phyloP scores from a whole-genome alignment of 2,797 vertebrate genomes.

The Fundulus diaphanus region DNA sequence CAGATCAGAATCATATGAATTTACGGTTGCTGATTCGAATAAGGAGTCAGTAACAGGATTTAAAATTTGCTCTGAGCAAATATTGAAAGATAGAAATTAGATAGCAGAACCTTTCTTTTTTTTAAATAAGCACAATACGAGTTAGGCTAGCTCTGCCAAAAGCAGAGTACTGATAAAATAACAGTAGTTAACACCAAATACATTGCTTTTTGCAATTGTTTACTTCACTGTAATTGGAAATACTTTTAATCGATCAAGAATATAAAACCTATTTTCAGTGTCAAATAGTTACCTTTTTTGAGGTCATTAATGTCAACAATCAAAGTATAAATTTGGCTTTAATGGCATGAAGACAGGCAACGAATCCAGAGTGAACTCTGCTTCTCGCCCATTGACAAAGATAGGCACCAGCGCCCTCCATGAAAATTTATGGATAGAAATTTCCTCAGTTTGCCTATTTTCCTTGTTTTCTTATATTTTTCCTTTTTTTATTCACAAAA shows the following conservation, averaged over 20 bases:
- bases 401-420: not conserved
- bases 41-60: not conserved
- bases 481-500: not conserved
- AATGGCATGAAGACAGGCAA: not conserved
- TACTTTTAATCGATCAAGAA: not conserved
- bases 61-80: not conserved
- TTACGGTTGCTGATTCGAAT: slow-evolving; percentile 1
- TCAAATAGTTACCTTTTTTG: not conserved
- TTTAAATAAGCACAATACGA: not conserved
- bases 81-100: not conserved
- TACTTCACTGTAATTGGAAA: not conserved
- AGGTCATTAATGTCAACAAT: not conserved
- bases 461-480: not conserved
- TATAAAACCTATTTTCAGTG: not conserved
- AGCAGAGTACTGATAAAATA: not conserved
- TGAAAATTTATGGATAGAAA: not conserved
- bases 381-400: not conserved
- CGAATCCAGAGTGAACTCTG: not conserved
- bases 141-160: not conserved
- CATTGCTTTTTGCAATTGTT: not conserved
- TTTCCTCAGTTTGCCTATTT: not conserved
- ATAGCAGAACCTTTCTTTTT: not conserved
- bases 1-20: not conserved
- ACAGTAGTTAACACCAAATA: not conserved
- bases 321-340: not conserved